Evolutionary conservation across 2,113 vertebrate genomes (phyloP).

Genomic region (Cottus gobio): DNA sequence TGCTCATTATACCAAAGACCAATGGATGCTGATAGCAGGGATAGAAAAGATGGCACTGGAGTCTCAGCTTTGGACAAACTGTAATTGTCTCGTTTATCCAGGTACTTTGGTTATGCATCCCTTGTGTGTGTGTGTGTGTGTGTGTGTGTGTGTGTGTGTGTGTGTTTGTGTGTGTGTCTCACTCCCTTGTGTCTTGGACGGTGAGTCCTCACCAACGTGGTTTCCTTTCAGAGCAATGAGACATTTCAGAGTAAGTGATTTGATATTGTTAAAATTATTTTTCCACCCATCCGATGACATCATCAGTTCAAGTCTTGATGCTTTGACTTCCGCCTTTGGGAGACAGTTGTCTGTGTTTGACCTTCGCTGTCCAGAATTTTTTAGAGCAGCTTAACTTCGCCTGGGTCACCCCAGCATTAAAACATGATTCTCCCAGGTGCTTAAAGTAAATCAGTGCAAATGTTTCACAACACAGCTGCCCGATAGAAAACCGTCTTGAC

Average conservation of each 20-base stretch:
- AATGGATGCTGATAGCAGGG: conserved; percentile 25
- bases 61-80: not conserved
- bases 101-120: not conserved
- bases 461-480: not conserved
- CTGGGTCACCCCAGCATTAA: not conserved
- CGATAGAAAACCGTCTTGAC: not conserved
- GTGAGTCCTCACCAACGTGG: not conserved
- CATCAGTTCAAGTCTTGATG: not conserved
- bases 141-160: not conserved
- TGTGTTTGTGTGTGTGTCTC: not conserved
- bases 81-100: conserved; percentile 1
- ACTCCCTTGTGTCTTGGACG: not conserved
- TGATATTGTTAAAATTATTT: not conserved
- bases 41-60: conserved; percentile 16
- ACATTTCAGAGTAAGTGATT: not conserved
- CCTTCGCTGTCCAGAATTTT: not conserved
- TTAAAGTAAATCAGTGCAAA: not conserved
- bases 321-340: not conserved
- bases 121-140: too few species aligned
- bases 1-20: conserved; percentile 61
- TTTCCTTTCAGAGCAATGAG: not conserved
- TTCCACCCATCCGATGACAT: not conserved
- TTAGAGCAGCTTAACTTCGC: not conserved
- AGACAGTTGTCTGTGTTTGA: not conserved
- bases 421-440: not conserved